Conservation (phyloP, 2,888 invertebrate genomes). For the Calliphora vomitoria region DNA sequence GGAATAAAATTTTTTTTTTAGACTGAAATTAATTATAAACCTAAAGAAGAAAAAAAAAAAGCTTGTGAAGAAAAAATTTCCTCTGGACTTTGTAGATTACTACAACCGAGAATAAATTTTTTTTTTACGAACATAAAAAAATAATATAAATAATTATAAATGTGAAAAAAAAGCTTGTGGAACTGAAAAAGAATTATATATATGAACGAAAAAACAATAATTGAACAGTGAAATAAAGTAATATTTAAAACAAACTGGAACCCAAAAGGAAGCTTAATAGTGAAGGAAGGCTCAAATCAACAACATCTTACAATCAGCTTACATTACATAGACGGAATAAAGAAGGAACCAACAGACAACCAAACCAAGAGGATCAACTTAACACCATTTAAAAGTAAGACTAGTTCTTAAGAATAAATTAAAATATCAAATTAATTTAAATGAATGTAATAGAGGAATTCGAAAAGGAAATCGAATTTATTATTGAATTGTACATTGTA, state of each 20-base stretch:
- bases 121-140: no score
- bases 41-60: not conserved
- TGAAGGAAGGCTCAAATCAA: constrained; percentile 8
- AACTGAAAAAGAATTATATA: not conserved
- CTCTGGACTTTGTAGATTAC: no score
- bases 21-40: not conserved
- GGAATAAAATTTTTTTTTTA: not conserved
- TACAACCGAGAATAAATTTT: not conserved
- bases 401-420: constrained; percentile 4
- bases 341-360: constrained; percentile 11
- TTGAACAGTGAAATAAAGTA: constrained; percentile 1
- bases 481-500: not conserved
- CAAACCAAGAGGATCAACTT: constrained; percentile 3
- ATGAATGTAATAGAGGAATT: not conserved
- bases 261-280: not conserved
- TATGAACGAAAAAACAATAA: not conserved
- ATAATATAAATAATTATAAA: no score
- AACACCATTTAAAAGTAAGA: constrained; percentile 10
- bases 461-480: not conserved
- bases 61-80: no score
- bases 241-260: no score
- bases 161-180: not conserved
- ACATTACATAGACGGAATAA: constrained; percentile 14
- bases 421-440: not conserved
- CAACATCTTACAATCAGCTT: not conserved